Conservation (phyloP, 2,888 invertebrate species). For the Zele albiditarsus region DNA sequence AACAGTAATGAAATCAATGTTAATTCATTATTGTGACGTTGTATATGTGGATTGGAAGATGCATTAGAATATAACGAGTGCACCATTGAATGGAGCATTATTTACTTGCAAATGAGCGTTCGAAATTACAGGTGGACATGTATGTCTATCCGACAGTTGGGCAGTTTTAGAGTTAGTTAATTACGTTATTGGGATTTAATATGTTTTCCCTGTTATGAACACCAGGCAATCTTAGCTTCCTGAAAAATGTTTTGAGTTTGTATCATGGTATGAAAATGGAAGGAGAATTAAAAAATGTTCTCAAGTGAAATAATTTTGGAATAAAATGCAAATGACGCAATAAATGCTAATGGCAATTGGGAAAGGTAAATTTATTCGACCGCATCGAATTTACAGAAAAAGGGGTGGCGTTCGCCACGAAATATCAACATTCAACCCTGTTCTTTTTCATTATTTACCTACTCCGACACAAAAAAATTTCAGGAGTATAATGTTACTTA, state of each 20-base stretch:
- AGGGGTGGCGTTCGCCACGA: background rate
- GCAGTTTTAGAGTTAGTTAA: background rate
- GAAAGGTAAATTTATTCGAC: slow-evolving; percentile 59
- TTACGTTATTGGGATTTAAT: background rate
- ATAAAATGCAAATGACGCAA: slow-evolving; percentile 60
- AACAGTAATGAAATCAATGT: slow-evolving; percentile 63
- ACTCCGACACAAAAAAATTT: background rate
- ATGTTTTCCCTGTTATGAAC: too few relatives aligned
- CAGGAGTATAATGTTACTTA: background rate
- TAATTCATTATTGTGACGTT: slow-evolving; percentile 50
- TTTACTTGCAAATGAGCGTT: background rate
- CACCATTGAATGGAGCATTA: background rate
- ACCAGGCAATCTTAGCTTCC: background rate
- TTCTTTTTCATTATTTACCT: slow-evolving; percentile 13
- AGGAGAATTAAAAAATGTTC: background rate
- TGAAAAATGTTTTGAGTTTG: background rate
- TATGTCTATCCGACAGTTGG: too few relatives aligned
- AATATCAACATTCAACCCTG: background rate
- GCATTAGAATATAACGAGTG: slow-evolving; percentile 9
- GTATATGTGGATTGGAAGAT: background rate
- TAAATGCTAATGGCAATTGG: slow-evolving; percentile 63
- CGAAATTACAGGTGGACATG: too few relatives aligned
- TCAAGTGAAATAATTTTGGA: slow-evolving; percentile 32
- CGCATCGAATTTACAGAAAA: background rate
- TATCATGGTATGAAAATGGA: background rate